Evolutionary conservation across 2,113 vertebrate genomes (phyloP), one percentile per base, ranked within the genome.

Genomic region (Prolemur simus): DNA sequence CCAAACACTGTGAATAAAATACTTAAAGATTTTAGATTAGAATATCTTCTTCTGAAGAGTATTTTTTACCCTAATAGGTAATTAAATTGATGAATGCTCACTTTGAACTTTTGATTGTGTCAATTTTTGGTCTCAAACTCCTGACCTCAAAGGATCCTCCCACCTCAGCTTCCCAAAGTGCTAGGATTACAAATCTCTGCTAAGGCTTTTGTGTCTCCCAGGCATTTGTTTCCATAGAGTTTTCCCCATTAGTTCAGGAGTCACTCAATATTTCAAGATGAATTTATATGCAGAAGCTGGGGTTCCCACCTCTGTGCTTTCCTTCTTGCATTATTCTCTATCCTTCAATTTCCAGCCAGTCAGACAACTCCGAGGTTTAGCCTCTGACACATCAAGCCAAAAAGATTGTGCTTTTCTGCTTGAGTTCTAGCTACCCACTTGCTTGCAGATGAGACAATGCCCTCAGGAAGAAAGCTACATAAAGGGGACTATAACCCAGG

Each of bases 401-500:
- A 74, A 93, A 2, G 5, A 87, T 27, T 69, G 0, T 32, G 25
- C 23, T 69, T 87, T 60, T 39, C 13, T 76, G 12, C 37, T n/a
- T 74, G 32, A 56, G n/a, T 81, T 89, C 25, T 37, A 56, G 45
- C 6, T 32, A 29, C 14, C 6, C 52, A 45, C 18, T 47, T 60
- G 9, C 11, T 86, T 69, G 2, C 5, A 34, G 18, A 73, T 2
- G 47, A 5, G 8, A 3, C 4, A 80, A 2, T 39, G 8, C 0
- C n/a, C 12, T 80, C 58, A 56, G 58, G 42, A 76, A 68, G 27
- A 87, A 82, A 69, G 20, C 1, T 69, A 5, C 6, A 25, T 25
- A 74, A 54, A 54, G 8, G 29, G 52, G 21, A 66, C 8, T 37
- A 73, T 66, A 20, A 8, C 9, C 6, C 6, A 21, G 5, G 25